Evolutionary conservation across 2,888 invertebrate species (phyloP), one percentile per base, ranked within the genome.

Genomic region (Monochamus alternatus): DNA sequence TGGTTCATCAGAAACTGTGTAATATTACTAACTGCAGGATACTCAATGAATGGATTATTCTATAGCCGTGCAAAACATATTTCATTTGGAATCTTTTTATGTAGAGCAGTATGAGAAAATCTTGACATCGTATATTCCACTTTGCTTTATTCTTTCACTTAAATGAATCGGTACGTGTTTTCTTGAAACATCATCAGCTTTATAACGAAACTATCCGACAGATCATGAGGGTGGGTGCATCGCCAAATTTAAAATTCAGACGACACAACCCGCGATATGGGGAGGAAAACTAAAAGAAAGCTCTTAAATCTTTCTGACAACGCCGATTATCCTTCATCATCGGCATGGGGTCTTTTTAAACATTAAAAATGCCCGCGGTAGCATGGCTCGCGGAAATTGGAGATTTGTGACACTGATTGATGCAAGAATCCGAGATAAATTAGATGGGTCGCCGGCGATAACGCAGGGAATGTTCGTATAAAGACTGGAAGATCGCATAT

Each of bases 401-500:
- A 82, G 81, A 80, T 80, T 78, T 81, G 78, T 80, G 81, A 82
- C 81, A 81, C 78, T 83, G 82, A 82, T 82, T 81, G 83, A 83
- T 82, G 83, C 75, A 77, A 76, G 78, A 81, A 82, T 81, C 79
- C 77, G 75, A 80, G 80, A 81, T 81, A 81, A 79, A 80, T 81
- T 81, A 81, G 81, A 80, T 79, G 75, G 80, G 78, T 73, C 76
- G 68, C 59, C 69, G 72, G 58, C 71, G 78, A 78, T 80, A 80
- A 77, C 77, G 69, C 60, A n/a, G 31, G 30, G 59, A 69, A 69
- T 69, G 47, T 60, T 69, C 3, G 47, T 60, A 31, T 60, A 32
- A 22, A 69, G 69, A 69, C 69, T 31, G n/a, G 59, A 60, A 69
- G 69, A 60, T 60, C 60, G 60, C 69, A 69, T 69, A 69, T 69